These are phyloP conservation scores for Papilio gigon DNA, from an alignment of 2,888 invertebrate species.

Conservation along the genomic window DNA sequence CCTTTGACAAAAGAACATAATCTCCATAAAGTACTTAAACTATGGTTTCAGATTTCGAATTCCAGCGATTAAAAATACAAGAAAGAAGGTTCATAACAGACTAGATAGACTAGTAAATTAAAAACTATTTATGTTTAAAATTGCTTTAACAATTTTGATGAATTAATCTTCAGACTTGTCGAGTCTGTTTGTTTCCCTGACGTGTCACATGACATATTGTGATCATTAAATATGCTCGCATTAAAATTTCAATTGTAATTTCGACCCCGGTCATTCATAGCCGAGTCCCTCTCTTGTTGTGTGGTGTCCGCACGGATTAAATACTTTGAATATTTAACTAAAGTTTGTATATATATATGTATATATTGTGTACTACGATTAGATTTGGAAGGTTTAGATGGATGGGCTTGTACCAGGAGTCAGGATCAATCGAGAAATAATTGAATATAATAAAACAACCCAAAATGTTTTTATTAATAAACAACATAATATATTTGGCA, in stretches of 20 bases:
- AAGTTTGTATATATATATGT: not conserved
- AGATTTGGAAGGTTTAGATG: too few relatives aligned
- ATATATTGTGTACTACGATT: too few relatives aligned
- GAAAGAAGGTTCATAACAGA: too few relatives aligned
- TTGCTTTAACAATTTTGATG: too few relatives aligned
- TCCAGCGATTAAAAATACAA: too few relatives aligned
- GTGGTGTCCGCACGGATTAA: not conserved
- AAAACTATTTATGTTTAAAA: too few relatives aligned
- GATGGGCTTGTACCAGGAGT: too few relatives aligned
- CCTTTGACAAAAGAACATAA: too few relatives aligned
- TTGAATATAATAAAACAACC: slow-evolving; percentile 36
- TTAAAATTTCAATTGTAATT: slow-evolving; percentile 22
- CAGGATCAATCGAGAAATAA: too few relatives aligned
- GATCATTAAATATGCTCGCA: not conserved
- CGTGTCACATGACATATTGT: not conserved
- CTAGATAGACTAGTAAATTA: too few relatives aligned
- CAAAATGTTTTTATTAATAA: slow-evolving; percentile 55
- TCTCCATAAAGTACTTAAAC: too few relatives aligned
- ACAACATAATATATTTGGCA: slow-evolving; percentile 55
- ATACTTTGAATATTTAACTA: not conserved
- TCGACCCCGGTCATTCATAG: slow-evolving; percentile 4
- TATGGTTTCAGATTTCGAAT: too few relatives aligned
- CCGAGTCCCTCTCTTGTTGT: not conserved
- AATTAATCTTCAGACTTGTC: not conserved
- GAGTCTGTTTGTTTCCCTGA: not conserved